Percentiles rank a stretch among this genome's conserved stretches.
Conservation (phyloP, 2,113 vertebrate genomes). For the Genyomyrus donnyi region DNA sequence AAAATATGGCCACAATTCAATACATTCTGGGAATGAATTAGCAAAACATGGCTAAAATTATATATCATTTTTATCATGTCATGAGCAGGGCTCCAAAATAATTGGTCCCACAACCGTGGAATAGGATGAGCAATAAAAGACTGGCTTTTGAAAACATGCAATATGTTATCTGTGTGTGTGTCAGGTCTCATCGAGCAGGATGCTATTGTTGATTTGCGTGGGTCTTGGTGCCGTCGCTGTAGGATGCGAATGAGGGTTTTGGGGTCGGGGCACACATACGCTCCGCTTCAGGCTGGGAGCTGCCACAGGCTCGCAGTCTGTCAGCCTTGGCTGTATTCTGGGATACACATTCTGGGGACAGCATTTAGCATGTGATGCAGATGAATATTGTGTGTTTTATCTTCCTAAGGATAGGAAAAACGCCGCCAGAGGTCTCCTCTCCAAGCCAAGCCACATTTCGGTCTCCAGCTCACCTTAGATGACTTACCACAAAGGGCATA, state of each 20-base stretch:
- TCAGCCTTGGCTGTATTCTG: conserved; percentile 19
- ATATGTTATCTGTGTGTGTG: conserved; percentile 19
- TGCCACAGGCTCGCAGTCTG: conserved; percentile 12
- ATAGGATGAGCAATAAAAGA: background rate
- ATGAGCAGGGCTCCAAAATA: background rate
- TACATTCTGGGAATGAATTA: background rate
- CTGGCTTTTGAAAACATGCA: background rate
- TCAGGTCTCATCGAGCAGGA: background rate
- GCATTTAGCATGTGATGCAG: conserved; percentile 29
- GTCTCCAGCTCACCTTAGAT: background rate
- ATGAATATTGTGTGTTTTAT: conserved; percentile 25
- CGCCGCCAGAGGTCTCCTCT: conserved; percentile 20
- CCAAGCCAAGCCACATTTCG: conserved; percentile 13
- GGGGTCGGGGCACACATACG: background rate
- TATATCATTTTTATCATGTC: background rate
- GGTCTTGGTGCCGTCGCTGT: background rate
- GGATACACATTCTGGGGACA: conserved; percentile 16
- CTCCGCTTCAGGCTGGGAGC: background rate
- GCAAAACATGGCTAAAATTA: background rate
- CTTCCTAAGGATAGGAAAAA: conserved; percentile 31
- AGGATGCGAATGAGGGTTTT: background rate
- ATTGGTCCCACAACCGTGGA: background rate
- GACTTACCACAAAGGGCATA: background rate
- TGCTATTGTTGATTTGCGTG: background rate
- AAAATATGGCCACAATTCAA: background rate